Percentiles rank a stretch among this genome's conserved stretches.
These are phyloP conservation scores for Myodes glareolus DNA, from an alignment of 2,113 vertebrate species.

Conservation along the genomic window DNA sequence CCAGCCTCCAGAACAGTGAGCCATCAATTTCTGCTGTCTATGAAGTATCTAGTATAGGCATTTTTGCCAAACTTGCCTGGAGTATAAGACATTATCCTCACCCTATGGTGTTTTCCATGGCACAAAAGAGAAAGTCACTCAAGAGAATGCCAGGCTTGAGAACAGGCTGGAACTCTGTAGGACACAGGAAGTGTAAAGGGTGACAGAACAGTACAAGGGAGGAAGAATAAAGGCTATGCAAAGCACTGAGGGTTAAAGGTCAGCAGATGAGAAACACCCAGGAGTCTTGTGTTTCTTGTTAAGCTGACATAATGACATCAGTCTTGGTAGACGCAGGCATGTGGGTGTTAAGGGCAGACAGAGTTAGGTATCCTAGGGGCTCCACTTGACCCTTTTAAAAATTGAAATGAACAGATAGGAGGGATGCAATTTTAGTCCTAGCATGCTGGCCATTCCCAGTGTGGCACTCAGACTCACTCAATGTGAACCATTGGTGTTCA, in stretches of 20 bases:
- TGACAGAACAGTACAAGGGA: background rate
- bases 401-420: background rate
- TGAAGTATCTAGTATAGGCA: background rate
- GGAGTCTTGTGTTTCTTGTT: background rate
- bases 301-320: background rate
- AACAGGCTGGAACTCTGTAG: background rate
- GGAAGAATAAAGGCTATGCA: background rate
- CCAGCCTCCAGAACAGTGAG: background rate
- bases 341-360: background rate
- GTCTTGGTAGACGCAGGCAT: background rate
- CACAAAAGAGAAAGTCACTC: constrained; percentile 12
- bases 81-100: background rate
- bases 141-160: background rate
- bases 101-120: background rate
- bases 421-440: background rate
- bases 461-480: background rate
- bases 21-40: background rate
- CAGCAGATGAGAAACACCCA: background rate
- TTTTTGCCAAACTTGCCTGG: background rate
- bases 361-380: background rate
- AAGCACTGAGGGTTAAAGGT: background rate
- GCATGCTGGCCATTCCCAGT: background rate
- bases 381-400: background rate
- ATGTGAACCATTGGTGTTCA: background rate
- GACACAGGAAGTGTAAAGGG: background rate